Evolutionary conservation across 2,113 vertebrate species (phyloP).

Genomic region (Tychaedon coryphoeus): DNA sequence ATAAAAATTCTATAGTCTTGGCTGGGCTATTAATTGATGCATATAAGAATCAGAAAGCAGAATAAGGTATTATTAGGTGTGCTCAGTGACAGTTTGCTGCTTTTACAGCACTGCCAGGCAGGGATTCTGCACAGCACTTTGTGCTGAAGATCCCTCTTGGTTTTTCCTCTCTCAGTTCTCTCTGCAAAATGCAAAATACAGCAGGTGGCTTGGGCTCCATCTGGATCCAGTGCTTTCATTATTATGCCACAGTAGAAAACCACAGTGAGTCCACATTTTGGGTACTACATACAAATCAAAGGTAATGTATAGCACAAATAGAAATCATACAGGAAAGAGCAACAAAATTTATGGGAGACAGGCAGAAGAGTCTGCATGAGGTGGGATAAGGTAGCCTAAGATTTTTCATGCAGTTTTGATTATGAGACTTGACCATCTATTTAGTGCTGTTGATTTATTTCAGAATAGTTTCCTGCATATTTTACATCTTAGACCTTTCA

Average conservation of each 20-base stretch:
- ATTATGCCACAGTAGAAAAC: background rate
- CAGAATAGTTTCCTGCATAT: background rate
- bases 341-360: background rate
- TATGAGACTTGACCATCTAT: background rate
- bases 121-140: background rate
- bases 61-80: background rate
- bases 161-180: background rate
- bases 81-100: background rate
- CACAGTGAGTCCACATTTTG: background rate
- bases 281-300: background rate
- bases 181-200: background rate
- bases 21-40: background rate
- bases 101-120: background rate
- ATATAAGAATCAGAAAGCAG: background rate
- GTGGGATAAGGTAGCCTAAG: background rate
- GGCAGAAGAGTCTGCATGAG: background rate
- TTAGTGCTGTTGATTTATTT: background rate
- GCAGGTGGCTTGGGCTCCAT: background rate
- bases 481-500: background rate
- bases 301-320: background rate
- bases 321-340: background rate
- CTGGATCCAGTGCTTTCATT: background rate
- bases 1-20: background rate
- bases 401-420: background rate
- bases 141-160: background rate